These are phyloP conservation scores for Anthopleura xanthogrammica DNA, from an alignment of 92 coral and sea anemone genomes.

Conservation along the genomic window DNA sequence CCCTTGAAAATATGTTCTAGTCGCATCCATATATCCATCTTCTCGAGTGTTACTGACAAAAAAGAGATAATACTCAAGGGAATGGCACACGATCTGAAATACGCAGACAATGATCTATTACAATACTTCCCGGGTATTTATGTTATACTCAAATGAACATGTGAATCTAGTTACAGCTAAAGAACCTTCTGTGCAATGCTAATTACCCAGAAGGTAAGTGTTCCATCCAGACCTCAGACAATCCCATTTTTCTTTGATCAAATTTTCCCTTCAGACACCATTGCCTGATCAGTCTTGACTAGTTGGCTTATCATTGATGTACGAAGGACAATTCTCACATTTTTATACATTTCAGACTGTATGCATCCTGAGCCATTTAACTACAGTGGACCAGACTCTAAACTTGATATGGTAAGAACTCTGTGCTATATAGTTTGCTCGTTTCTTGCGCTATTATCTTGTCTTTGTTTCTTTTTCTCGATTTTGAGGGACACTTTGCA, in stretches of 20 bases:
- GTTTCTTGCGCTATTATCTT: neutral
- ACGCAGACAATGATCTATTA: too few relatives aligned
- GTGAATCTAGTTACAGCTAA: slow-evolving; percentile 78
- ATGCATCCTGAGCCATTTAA: slow-evolving; percentile 99
- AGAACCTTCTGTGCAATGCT: slow-evolving; percentile 87
- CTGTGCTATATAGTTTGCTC: too few relatives aligned
- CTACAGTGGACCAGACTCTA: slow-evolving; percentile 97
- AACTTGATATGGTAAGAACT: slow-evolving; percentile 78
- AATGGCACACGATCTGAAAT: too few relatives aligned
- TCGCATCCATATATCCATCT: too few relatives aligned
- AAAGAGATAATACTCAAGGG: too few relatives aligned
- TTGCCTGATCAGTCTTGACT: too few relatives aligned
- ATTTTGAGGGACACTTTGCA: too few relatives aligned
- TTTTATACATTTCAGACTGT: slow-evolving; percentile 61
- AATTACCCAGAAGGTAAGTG: slow-evolving; percentile 91
- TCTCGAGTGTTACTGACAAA: too few relatives aligned
- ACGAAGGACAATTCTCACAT: neutral
- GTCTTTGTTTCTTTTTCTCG: neutral
- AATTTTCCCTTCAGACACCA: too few relatives aligned
- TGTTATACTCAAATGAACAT: neutral
- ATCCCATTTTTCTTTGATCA: neutral
- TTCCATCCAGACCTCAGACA: too few relatives aligned
- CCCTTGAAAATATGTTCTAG: too few relatives aligned
- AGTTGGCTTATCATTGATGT: neutral
- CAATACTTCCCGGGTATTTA: neutral